phyloP scores from a whole-genome alignment of 2,888 invertebrate species.

The Eutolmus rufibarbis region DNA sequence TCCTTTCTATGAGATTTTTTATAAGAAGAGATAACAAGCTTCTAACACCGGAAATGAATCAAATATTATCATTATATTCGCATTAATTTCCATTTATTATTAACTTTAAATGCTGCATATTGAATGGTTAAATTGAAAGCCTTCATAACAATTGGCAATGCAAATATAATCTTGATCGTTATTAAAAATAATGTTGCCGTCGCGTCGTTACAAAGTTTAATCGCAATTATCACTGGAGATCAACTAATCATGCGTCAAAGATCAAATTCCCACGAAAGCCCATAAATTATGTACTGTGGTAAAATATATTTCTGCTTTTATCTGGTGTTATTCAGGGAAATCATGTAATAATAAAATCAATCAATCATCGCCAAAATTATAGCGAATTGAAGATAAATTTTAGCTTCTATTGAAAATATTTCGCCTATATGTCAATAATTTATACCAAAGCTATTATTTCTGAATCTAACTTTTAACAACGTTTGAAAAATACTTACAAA shows the following conservation, averaged over 20 bases:
- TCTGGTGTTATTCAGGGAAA: background rate
- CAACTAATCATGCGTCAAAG: background rate
- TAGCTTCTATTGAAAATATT: background rate
- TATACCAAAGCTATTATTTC: background rate
- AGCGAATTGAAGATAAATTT: background rate
- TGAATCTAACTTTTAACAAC: background rate
- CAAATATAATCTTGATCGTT: too few relatives aligned
- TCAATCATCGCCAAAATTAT: too few relatives aligned
- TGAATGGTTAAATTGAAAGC: background rate
- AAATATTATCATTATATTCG: background rate
- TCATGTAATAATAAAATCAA: background rate
- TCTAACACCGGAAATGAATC: background rate
- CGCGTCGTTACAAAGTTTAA: too few relatives aligned
- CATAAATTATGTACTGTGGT: background rate
- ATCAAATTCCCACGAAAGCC: background rate
- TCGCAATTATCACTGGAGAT: too few relatives aligned
- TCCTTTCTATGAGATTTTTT: background rate
- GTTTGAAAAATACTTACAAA: background rate
- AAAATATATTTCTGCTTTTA: background rate
- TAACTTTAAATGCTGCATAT: background rate
- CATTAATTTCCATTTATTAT: too few relatives aligned
- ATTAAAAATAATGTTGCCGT: too few relatives aligned
- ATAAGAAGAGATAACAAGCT: background rate
- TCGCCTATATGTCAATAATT: background rate
- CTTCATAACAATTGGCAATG: background rate